Evolutionary conservation across 2,888 invertebrate species (phyloP).

Genomic region (Metellina segmentata): DNA sequence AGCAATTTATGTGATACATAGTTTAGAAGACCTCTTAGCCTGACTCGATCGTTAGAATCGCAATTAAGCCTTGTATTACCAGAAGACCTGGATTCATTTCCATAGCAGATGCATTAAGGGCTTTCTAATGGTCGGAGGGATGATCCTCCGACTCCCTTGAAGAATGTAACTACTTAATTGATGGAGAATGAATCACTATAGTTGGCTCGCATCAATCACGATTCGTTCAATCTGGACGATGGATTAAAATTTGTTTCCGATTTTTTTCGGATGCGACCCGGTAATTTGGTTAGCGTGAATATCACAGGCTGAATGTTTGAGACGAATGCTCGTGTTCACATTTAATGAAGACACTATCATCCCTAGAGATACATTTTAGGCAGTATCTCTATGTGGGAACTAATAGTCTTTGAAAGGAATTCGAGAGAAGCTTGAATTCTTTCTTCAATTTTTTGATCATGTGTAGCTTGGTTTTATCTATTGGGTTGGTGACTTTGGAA

Average conservation of each 20-base stretch:
- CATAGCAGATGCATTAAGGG: conserved; percentile 45
- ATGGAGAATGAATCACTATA: background rate
- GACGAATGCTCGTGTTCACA: background rate
- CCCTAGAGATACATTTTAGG: no score
- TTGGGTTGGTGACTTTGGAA: no score
- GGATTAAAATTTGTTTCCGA: background rate
- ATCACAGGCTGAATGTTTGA: background rate
- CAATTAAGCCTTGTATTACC: conserved; percentile 45
- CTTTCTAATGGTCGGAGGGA: conserved; percentile 28
- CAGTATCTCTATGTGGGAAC: no score
- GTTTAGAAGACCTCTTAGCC: conserved; percentile 16
- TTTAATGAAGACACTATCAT: background rate
- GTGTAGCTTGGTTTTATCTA: no score
- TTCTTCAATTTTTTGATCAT: no score
- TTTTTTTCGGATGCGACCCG: background rate
- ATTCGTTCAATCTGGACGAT: background rate
- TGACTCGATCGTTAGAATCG: conserved; percentile 16
- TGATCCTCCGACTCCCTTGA: background rate
- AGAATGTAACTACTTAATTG: background rate
- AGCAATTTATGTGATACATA: conserved; percentile 38
- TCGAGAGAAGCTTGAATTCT: no score
- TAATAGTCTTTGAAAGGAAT: no score
- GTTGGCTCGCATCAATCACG: conserved; percentile 6
- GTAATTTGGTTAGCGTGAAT: background rate
- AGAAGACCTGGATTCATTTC: conserved; percentile 35